Base-by-base conservation (phyloP, 2,113 vertebrate genomes). In the Oxyruncus cristatus region DNA sequence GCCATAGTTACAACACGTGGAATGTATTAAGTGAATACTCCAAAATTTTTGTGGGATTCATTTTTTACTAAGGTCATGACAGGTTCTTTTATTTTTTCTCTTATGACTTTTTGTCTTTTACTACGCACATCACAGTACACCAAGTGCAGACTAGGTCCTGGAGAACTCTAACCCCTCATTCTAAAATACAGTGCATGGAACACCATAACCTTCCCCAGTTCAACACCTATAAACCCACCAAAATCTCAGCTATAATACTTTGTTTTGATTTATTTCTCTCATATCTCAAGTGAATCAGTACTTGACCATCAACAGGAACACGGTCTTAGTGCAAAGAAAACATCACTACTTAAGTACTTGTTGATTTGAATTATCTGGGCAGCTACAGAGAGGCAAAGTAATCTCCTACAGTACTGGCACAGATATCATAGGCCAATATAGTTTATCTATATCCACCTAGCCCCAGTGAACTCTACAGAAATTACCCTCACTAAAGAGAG, bases 21-120 rank as follows among this genome's bases (percentile, higher is more conserved):
- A 91, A 95, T 33, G 5, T 50, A 93, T 97, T 97, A 95, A 78
- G 30, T 53, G 83, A 96, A 88, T 78, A 86, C 42, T 91, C 68
- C 21, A 93, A 89, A 94, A 87, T 61, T 88, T 83, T 93, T 88
- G 47, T 79, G 90, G 80, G 85, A 87, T 91, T 81, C 30, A 50
- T 80, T 78, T 93, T 95, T 91, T 94, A 84, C 74, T 88, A 85
- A 84, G 72, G 62, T 73, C 75, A 44, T 85, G 46, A 79, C 42
- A 88, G 32, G 8, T 52, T 66, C 91, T 85, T 76, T 71, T 86
- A 56, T 68, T 90, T 89, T 85, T 50, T 85, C 12, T 89, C 32
- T 92, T 74, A 63, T 7, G 62, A 33, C 7, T 65, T 92, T 93
- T 92, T 91, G 44, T 41, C n/a, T 92, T 89, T 92, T 88, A 28